phyloP scores from a whole-genome alignment of 2,797 vertebrate genomes.

The Acanthurus lineatus region DNA sequence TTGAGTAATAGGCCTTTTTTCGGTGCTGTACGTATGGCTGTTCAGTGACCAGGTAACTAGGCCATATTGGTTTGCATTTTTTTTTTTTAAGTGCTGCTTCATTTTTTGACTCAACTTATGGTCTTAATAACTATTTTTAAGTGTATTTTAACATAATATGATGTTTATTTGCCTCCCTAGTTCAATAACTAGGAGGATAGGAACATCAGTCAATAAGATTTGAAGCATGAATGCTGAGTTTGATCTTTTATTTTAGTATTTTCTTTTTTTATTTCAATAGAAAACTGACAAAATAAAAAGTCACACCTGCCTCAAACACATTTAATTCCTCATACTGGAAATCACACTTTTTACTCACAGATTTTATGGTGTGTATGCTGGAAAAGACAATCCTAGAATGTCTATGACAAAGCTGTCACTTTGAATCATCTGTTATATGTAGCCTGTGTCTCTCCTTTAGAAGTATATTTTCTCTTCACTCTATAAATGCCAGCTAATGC shows the following conservation, averaged over 20 bases:
- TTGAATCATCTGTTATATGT: conserved; percentile 28
- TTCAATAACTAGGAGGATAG: neutral
- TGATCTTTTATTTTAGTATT: conserved; percentile 10
- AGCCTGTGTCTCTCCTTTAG: conserved; percentile 43
- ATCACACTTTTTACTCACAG: neutral
- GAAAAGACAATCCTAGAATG: conserved; percentile 42
- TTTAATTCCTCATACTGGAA: conserved; percentile 19
- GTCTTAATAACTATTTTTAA: no score
- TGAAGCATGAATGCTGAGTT: neutral
- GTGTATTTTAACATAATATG: neutral
- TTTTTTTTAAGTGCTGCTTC: no score
- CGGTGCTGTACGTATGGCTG: no score
- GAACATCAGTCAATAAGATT: neutral
- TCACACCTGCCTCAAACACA: conserved; percentile 2
- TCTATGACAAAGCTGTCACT: conserved; percentile 35
- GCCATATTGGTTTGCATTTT: no score
- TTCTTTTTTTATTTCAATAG: neutral
- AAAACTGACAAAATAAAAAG: conserved; percentile 16
- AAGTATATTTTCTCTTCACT: conserved; percentile 59
- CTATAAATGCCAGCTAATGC: conserved; percentile 78
- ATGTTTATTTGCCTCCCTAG: neutral
- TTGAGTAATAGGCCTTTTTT: no score
- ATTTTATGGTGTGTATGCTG: neutral
- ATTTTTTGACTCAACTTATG: no score
- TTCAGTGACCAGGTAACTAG: no score